Evolutionary conservation across 2,888 invertebrate genomes (phyloP).

Genomic region (Ophion slaviceki): DNA sequence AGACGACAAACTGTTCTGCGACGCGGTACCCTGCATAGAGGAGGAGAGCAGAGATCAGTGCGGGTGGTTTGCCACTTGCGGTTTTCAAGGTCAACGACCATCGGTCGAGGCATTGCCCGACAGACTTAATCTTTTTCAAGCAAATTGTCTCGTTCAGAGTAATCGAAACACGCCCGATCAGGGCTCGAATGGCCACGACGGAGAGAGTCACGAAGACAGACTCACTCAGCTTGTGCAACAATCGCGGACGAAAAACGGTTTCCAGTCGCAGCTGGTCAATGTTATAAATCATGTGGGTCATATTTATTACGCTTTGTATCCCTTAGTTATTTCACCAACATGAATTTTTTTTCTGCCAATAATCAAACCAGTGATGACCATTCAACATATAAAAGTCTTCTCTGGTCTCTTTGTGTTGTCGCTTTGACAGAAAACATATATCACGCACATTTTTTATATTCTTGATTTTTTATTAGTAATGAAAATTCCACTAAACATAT

Average conservation of each 20-base stretch:
- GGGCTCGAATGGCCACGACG: background rate
- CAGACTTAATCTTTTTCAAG: conserved; percentile 6
- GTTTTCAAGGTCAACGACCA: conserved; percentile 72
- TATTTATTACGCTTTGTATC: background rate
- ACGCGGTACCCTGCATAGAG: conserved; percentile 75
- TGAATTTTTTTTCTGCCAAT: too few species aligned
- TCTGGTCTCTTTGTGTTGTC: too few species aligned
- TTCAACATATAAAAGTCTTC: too few species aligned
- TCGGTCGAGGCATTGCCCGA: background rate
- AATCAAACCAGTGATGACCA: too few species aligned
- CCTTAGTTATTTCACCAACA: too few species aligned
- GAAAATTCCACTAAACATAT: too few species aligned
- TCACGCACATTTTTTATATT: too few species aligned
- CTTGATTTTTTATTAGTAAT: too few species aligned
- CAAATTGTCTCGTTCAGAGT: background rate
- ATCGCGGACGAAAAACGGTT: background rate
- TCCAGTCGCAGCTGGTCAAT: conserved; percentile 34
- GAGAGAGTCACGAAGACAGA: background rate
- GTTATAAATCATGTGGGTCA: conserved; percentile 41
- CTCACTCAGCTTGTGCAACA: background rate
- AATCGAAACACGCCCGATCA: background rate
- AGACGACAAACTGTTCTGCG: conserved; percentile 69
- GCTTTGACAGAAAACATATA: too few species aligned
- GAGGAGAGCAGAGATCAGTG: conserved; percentile 71
- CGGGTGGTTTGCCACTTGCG: conserved; percentile 74